Conservation (phyloP, 2,888 invertebrate species). For the Disparrhopalites patrizii region DNA sequence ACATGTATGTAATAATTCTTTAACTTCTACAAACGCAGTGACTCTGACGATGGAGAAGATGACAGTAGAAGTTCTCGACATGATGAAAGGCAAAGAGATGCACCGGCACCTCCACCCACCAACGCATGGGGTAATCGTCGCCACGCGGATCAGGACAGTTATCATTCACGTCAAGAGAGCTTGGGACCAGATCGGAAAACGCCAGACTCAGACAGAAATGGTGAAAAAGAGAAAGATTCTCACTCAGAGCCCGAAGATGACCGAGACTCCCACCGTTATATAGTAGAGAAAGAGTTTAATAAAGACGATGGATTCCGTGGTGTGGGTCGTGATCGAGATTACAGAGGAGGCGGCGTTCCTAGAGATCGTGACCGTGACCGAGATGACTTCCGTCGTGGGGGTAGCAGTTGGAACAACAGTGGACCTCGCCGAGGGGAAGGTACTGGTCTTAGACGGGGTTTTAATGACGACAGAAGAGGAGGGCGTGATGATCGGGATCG, state of each 20-base stretch:
- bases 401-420: constrained; percentile 15
- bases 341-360: background rate
- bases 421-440: constrained; percentile 14
- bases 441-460: constrained; percentile 14
- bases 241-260: constrained; percentile 43
- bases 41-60: constrained; percentile 14
- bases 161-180: background rate
- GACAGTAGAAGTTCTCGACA: background rate
- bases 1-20: background rate
- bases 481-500: constrained; percentile 5
- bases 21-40: background rate
- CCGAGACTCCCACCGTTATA: constrained; percentile 31
- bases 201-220: constrained; percentile 25
- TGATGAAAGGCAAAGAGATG: background rate
- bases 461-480: background rate
- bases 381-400: constrained; percentile 13
- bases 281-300: constrained; percentile 15
- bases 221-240: constrained; percentile 34
- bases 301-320: background rate
- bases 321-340: background rate
- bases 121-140: constrained; percentile 6
- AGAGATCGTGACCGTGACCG: constrained; percentile 19
- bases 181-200: constrained; percentile 6
- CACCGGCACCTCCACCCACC: background rate
- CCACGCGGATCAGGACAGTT: constrained; percentile 4